Conservation (phyloP, 2,113 vertebrate genomes). For the Vireo altiloquus region DNA sequence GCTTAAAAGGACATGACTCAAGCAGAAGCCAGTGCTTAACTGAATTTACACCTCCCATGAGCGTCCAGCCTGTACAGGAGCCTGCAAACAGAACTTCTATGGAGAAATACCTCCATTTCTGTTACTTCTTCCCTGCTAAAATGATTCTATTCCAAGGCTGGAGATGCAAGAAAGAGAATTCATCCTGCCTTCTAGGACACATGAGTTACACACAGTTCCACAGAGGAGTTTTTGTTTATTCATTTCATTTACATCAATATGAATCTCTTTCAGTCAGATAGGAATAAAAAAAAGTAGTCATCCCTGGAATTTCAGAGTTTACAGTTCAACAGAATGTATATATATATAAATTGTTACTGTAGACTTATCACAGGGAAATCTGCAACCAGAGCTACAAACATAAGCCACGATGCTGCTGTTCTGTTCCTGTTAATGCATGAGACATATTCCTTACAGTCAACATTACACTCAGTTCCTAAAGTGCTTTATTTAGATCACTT, state of each 20-base stretch:
- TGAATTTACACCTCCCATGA: too few species aligned
- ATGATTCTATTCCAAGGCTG: background rate
- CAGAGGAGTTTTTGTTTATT: background rate
- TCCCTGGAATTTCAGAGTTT: background rate
- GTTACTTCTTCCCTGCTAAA: background rate
- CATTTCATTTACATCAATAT: background rate
- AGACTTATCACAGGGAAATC: background rate
- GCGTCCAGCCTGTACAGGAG: background rate
- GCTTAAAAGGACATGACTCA: background rate
- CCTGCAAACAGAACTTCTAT: fast-evolving
- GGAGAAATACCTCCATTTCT: background rate
- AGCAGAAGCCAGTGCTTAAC: background rate
- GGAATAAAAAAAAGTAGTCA: background rate
- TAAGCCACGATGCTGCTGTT: background rate
- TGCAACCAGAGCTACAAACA: background rate
- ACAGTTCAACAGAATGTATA: background rate
- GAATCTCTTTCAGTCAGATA: background rate
- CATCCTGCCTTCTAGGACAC: background rate
- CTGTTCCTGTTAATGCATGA: background rate
- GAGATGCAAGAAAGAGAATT: background rate
- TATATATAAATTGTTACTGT: background rate
- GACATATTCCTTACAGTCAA: background rate
- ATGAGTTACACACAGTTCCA: background rate
- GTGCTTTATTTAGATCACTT: background rate
- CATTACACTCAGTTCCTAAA: background rate